These are phyloP conservation scores for Malurus leucopterus DNA, from an alignment of 2,797 vertebrate species.

Conservation along the genomic window DNA sequence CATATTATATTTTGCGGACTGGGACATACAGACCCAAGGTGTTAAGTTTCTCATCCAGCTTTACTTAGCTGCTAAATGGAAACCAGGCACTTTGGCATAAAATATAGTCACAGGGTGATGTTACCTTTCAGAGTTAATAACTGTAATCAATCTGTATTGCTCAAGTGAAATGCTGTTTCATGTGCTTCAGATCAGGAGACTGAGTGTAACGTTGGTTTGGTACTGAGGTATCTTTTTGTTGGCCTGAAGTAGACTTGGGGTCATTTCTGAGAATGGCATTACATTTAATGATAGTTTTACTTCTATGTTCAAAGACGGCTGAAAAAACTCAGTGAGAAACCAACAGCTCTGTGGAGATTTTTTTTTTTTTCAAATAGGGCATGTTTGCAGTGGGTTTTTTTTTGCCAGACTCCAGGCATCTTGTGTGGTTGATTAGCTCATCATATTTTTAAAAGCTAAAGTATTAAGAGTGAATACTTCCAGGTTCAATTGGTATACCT, in stretches of 20 bases:
- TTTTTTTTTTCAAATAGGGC: background rate
- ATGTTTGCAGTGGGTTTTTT: background rate
- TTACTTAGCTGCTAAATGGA: constrained; percentile 35
- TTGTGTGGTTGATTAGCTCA: background rate
- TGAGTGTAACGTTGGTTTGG: background rate
- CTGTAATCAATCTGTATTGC: background rate
- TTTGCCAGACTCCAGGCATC: background rate
- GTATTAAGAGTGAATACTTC: background rate
- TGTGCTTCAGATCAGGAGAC: background rate
- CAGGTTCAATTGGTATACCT: background rate
- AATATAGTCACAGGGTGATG: background rate
- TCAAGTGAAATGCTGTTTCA: background rate
- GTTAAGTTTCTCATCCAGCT: constrained; percentile 43
- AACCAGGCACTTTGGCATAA: constrained; percentile 39
- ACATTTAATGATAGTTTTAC: background rate
- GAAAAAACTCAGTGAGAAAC: background rate
- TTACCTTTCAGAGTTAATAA: background rate
- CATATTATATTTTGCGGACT: constrained; percentile 41
- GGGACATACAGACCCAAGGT: constrained; percentile 1
- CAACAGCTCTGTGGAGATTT: background rate
- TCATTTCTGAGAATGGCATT: background rate
- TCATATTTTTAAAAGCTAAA: background rate
- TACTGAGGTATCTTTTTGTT: background rate
- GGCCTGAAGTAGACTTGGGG: background rate
- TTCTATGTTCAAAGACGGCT: background rate